Conservation (phyloP, 2,797 vertebrate species). For the Darevskia nairensis region DNA sequence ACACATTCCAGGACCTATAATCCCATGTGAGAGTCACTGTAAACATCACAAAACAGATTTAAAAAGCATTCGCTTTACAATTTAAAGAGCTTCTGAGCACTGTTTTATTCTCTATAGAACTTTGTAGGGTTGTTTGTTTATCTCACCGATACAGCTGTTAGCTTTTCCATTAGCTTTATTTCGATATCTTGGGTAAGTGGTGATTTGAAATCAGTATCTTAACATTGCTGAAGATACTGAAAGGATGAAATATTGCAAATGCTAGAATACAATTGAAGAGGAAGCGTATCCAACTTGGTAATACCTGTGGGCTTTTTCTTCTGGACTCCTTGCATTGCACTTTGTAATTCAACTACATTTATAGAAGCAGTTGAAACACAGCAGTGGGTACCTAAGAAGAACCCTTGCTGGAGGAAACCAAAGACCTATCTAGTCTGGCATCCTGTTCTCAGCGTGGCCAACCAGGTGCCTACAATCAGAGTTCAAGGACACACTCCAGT, state of each 20-base stretch:
- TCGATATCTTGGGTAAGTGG: conserved; percentile 25
- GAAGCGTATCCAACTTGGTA: conserved; percentile 7
- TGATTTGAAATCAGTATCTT: conserved; percentile 41
- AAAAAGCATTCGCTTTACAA: conserved; percentile 5
- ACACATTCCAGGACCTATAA: fast-evolving
- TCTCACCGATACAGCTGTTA: conserved; percentile 55
- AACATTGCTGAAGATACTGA: conserved; percentile 35
- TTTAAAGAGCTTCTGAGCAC: conserved; percentile 11
- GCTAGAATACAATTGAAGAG: conserved; percentile 25
- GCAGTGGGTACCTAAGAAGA: too few relatives aligned
- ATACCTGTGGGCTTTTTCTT: not conserved
- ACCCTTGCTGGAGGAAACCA: too few relatives aligned
- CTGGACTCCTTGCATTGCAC: not conserved
- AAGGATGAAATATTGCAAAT: conserved; percentile 33
- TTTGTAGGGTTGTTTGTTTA: not conserved
- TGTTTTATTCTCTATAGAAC: conserved; percentile 4
- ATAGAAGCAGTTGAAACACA: not conserved
- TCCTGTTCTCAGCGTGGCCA: too few relatives aligned
- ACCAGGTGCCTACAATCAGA: too few relatives aligned
- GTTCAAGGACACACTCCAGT: too few relatives aligned
- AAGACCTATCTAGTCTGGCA: too few relatives aligned
- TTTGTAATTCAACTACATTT: conserved; percentile 6
- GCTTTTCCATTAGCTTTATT: conserved; percentile 35
- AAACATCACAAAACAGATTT: not conserved
- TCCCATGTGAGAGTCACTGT: not conserved